phyloP scores from a whole-genome alignment of 1,140 invertebrate species.

The Lepidostoma basale region DNA sequence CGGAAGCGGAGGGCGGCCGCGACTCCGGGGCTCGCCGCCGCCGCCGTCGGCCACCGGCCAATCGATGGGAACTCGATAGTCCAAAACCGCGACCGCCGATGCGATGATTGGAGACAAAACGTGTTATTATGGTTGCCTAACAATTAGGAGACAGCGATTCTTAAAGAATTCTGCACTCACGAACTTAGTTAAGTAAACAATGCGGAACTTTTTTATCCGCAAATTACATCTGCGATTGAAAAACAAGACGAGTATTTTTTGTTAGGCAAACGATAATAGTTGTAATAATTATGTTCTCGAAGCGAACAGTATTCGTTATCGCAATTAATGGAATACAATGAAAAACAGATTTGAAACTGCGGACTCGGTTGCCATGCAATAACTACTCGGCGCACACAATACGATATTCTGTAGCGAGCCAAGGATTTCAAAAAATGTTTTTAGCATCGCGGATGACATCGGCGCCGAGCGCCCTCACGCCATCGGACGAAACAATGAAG shows the following conservation, averaged over 20 bases:
- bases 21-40: too few relatives aligned
- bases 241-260: too few relatives aligned
- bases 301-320: background rate
- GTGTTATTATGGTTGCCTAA: background rate
- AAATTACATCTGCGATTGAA: too few relatives aligned
- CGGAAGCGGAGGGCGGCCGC: too few relatives aligned
- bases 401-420: too few relatives aligned
- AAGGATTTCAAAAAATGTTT: background rate
- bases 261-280: too few relatives aligned
- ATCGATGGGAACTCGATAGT: background rate
- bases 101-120: too few relatives aligned
- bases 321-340: background rate
- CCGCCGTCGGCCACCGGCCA: background rate
- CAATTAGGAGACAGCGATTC: background rate
- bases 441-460: background rate
- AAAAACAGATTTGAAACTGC: background rate
- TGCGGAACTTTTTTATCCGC: background rate
- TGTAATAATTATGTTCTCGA: background rate
- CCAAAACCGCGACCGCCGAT: too few relatives aligned
- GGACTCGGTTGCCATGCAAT: too few relatives aligned
- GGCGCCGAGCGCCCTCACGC: background rate
- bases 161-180: too few relatives aligned
- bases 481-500: background rate
- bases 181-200: background rate
- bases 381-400: too few relatives aligned